Base-by-base conservation (phyloP, 2,113 vertebrate genomes). In the Eurystomus gularis region DNA sequence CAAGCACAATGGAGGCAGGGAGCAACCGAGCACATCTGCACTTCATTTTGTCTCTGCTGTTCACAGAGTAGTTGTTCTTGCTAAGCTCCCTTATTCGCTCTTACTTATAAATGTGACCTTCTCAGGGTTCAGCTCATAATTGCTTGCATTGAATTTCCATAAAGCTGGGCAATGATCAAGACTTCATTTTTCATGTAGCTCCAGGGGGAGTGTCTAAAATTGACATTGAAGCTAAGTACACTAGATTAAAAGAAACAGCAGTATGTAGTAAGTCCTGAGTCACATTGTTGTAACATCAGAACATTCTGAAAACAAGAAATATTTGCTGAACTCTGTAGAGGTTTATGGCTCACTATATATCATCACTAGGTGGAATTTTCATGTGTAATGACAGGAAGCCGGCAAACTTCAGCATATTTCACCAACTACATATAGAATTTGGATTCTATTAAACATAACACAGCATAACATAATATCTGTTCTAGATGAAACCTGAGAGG, bases 221-320 rank as follows among this genome's bases (percentile, higher is more conserved):
- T 94, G 84, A 90, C 90, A 77, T 2, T 79, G 86, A 95, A 93
- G 66, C 78, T 82, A 91, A 94, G 52, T 85, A 69, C 31, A 54
- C 7, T 37, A 77, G 91, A 91, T 93, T 95, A 94, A 93, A 93
- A 91, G 89, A 88, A 93, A 58, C 40, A 94, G 65, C 17, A 5
- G 1, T 52, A 78, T 0, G 0, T 66, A 80, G 2, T 72, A 85
- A 82, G 25, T 77, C 70, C 61, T 0, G 0, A 87, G 44, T 89
- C 62, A 62, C 70, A 37, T n/a, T 68, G 52, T 39, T 85, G 21
- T 65, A 91, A 76, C 52, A 85, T 77, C 66, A 90, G 78, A 93
- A 85, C 40, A 58, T 62, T 77, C 80, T 54, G 58, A 95, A 87
- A 91, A 44, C 66, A 92, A 73, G 40, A 89, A 49, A 54, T 61